Evolutionary conservation across 2,113 vertebrate genomes (phyloP), one percentile per base, ranked within the genome.

Genomic region (Herpetotheres cachinnans): DNA sequence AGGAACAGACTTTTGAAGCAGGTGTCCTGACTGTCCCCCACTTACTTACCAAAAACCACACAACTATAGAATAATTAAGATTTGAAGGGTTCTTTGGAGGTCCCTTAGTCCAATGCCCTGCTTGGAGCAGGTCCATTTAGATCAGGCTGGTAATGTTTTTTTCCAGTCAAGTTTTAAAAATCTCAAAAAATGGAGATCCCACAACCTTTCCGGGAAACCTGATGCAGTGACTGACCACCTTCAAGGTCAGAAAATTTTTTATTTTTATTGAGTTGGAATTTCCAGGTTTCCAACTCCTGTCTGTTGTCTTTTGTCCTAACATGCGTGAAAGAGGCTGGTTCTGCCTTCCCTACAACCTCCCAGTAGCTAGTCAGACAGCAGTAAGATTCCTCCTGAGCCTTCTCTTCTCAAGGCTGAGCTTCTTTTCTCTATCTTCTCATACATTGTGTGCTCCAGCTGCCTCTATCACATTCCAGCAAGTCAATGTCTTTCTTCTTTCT

Each of bases 371-470:
- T 65, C 44, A 93, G 55, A 58, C 15, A 74, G 22, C 10, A 90
- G 2, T 38, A 63, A 49, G 8, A 29, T 61, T 84, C 13, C 20
- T 50, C 15, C 40, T 36, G 8, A 76, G 7, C 10, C 12, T 83
- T 69, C 18, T 30, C 40, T 50, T 82, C 44, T 36, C 20, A 59
- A 46, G 15, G 7, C 42, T 42, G 42, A 12, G 42, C 42, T 42
- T 42, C 42, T 42, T 42, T 42, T 42, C 42, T 42, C 42, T 42
- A 14, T 42, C 42, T 42, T 42, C 42, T 73, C 17, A 30, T n/a
- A 44, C 11, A 26, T 3, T 0, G 0, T 59, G 27, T 59, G 7
- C 7, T 61, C 46, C 47, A 81, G 4, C 6, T 14, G 3, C 10
- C 46, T 50, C 32, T 65, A 18, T 46, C 72, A 38, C 59, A 49